These are phyloP conservation scores for Calliphora vomitoria DNA, from an alignment of 2,888 invertebrate species.

Conservation along the genomic window DNA sequence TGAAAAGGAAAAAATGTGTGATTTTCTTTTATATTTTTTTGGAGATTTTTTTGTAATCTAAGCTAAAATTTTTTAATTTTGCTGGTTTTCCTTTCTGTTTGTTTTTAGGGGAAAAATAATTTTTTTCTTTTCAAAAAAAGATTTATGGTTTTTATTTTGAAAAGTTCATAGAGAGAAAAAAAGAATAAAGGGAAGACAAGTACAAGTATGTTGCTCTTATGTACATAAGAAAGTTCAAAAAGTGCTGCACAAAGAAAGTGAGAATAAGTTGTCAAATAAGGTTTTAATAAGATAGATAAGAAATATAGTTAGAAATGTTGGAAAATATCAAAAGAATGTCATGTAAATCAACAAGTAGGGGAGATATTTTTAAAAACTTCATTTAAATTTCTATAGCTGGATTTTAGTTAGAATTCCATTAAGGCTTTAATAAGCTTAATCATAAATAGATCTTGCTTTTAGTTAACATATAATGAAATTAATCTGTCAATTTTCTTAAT, in stretches of 20 bases:
- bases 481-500: background rate
- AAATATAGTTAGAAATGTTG: background rate
- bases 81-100: too few relatives aligned
- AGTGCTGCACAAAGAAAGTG: constrained; percentile 12
- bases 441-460: background rate
- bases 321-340: too few relatives aligned
- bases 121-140: background rate
- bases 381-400: too few relatives aligned
- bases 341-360: too few relatives aligned
- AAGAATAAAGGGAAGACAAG: background rate
- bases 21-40: background rate
- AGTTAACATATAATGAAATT: background rate
- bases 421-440: background rate
- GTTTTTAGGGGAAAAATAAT: too few relatives aligned
- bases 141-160: constrained; percentile 40
- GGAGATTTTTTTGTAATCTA: background rate
- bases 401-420: too few relatives aligned
- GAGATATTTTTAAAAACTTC: too few relatives aligned
- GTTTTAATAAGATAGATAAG: constrained; percentile 27
- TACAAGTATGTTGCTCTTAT: background rate
- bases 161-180: background rate
- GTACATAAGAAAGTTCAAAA: constrained; percentile 33
- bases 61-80: background rate
- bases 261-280: constrained; percentile 49
- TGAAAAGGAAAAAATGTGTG: background rate